Percentiles rank a stretch among this genome's conserved stretches.
These are phyloP conservation scores for Julus scandinavius DNA, from an alignment of 2,888 invertebrate species.

Conservation along the genomic window DNA sequence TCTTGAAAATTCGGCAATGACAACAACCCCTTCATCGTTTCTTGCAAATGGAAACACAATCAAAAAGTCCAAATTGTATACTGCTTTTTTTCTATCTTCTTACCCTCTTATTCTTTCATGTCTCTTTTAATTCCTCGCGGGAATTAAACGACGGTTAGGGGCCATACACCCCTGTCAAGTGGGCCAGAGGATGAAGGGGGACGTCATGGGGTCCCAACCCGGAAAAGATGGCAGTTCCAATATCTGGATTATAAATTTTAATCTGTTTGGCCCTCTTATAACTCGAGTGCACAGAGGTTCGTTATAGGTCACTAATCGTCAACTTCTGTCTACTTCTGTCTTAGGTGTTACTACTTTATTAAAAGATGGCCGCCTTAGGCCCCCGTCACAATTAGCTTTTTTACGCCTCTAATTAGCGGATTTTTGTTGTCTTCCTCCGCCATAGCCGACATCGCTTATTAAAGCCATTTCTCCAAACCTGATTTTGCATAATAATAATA, in stretches of 20 bases:
- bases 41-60: slow-evolving; percentile 3
- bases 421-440: not conserved
- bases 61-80: slow-evolving; percentile 10
- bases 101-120: not conserved
- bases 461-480: slow-evolving; percentile 25
- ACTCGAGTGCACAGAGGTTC: not conserved
- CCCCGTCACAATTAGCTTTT: slow-evolving; percentile 16
- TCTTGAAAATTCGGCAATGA: slow-evolving; percentile 21
- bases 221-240: not conserved
- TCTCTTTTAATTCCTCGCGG: not conserved
- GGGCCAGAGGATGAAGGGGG: not conserved
- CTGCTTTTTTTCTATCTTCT: too few relatives aligned
- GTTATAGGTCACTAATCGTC: slow-evolving; percentile 17
- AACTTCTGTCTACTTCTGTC: slow-evolving; percentile 41
- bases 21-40: slow-evolving; percentile 27
- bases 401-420: slow-evolving; percentile 28
- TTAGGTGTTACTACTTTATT: slow-evolving; percentile 41
- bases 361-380: slow-evolving; percentile 5
- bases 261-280: too few relatives aligned
- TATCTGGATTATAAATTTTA: too few relatives aligned
- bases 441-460: not conserved
- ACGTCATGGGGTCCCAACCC: not conserved
- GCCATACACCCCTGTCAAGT: slow-evolving; percentile 1
- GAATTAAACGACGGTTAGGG: not conserved
- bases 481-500: slow-evolving; percentile 43